Evolutionary conservation across 2,113 vertebrate species (phyloP).

Genomic region (Myanophis thanlyinensis): DNA sequence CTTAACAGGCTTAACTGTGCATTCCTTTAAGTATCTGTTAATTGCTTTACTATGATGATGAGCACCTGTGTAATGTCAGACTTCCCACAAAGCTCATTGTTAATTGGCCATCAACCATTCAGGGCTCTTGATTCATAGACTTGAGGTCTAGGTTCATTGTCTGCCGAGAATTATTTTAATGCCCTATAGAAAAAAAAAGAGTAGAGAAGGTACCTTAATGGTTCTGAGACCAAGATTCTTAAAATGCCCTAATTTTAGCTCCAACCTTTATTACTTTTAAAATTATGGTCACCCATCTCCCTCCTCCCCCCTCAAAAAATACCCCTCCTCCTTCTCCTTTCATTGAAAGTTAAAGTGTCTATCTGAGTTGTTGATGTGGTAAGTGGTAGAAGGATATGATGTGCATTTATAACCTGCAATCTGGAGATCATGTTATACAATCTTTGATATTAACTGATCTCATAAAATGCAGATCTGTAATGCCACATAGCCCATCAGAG

Average conservation of each 20-base stretch:
- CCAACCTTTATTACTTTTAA: constrained; percentile 47
- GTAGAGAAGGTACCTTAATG: constrained; percentile 62
- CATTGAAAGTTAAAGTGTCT: constrained; percentile 47
- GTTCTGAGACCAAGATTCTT: constrained; percentile 31
- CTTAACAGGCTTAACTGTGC: constrained; percentile 68
- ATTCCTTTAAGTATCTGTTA: constrained; percentile 69
- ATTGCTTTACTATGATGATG: constrained; percentile 67
- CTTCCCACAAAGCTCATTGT: constrained; percentile 59
- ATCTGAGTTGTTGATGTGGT: constrained; percentile 57
- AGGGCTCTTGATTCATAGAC: constrained; percentile 63
- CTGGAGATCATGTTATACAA: constrained; percentile 55
- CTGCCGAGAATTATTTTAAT: constrained; percentile 62
- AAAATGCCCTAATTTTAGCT: constrained; percentile 63
- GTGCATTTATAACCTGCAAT: constrained; percentile 59
- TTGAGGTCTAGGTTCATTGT: constrained; percentile 55
- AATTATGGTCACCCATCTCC: constrained; percentile 49
- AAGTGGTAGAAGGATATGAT: constrained; percentile 61
- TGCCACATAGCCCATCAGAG: constrained; percentile 32
- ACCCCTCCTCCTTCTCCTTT: constrained; percentile 19
- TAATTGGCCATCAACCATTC: constrained; percentile 55
- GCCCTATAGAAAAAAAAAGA: constrained; percentile 30
- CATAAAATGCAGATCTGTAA: constrained; percentile 49
- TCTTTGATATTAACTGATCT: constrained; percentile 31
- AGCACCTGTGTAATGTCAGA: constrained; percentile 65
- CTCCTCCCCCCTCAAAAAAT: neutral